Evolutionary conservation across 2,113 vertebrate species (phyloP), one percentile per base, ranked within the genome.

Genomic region (Scatophagus argus): DNA sequence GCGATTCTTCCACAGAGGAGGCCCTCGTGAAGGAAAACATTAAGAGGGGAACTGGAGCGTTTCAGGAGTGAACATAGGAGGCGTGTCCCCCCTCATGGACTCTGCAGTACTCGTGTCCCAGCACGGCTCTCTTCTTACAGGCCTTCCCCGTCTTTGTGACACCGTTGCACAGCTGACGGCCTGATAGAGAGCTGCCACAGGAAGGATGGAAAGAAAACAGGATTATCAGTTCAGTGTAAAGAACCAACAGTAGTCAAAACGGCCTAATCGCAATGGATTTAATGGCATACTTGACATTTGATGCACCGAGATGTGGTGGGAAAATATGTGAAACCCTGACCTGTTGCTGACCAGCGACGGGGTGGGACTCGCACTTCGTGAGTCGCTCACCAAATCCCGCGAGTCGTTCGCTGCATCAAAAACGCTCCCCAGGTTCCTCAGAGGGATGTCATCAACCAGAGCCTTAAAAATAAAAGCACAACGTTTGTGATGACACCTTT

Each of bases 81-180:
- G 7, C 38, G 69, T 86, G 31, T 0, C 88, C 6, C 0, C 80
- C 90, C 14, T 86, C 43, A 0, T 97, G 96, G 4, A 97, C 0
- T 0, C 93, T 74, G 81, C 96, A 97, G 91, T 91, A 96, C 41
- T 94, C 92, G 69, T 94, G 94, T 16, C 95, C 85, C 0, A 25
- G 65, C 49, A 82, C 31, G 0, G 94, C 93, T 79, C 90, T 93
- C 78, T 96, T 97, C 85, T 90, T 90, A 78, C 96, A 97, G 0
- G 55, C 81, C 59, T 95, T 94, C 4, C 96, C 85, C 0, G 85
- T 83, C 64, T 92, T 95, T 43, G 96, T 97, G 86, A 94, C 70
- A 0, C 92, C 95, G 5, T 75, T 93, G 78, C 96, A 96, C 0
- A 41, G 82, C 36, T 86, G 91, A 32, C 88, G 87, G 0, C 89